phyloP scores from a whole-genome alignment of 1,140 invertebrate genomes.

The Euglossa dilemma region DNA sequence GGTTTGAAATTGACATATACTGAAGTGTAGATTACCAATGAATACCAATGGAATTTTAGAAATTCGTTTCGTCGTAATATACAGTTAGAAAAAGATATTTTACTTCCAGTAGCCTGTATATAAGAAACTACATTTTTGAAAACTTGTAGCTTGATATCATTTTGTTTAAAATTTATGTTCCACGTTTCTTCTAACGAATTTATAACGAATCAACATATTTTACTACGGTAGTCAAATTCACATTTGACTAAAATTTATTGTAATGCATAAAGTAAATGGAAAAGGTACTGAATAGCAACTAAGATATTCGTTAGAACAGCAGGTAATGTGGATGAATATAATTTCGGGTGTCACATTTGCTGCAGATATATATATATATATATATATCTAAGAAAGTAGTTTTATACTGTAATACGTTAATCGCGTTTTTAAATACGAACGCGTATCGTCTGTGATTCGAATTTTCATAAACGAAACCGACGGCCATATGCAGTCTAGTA shows the following conservation, averaged over 20 bases:
- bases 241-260: background rate
- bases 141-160: background rate
- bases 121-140: background rate
- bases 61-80: background rate
- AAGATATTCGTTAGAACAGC: background rate
- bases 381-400: slow-evolving; percentile 31
- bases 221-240: background rate
- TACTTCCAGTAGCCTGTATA: background rate
- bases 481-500: slow-evolving; percentile 1
- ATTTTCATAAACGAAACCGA: slow-evolving; percentile 28
- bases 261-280: background rate
- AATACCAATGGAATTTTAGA: background rate
- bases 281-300: slow-evolving; percentile 5
- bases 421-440: slow-evolving; percentile 31
- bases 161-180: background rate
- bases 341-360: slow-evolving; percentile 11
- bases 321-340: slow-evolving; percentile 15
- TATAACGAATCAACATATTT: background rate
- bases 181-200: background rate
- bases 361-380: no score
- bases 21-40: background rate
- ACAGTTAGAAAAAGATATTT: background rate
- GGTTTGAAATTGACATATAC: slow-evolving; percentile 16
- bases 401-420: slow-evolving; percentile 37
- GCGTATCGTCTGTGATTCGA: slow-evolving; percentile 65